Base-by-base conservation (phyloP, 2,113 vertebrate genomes). In the Arizona elegans region DNA sequence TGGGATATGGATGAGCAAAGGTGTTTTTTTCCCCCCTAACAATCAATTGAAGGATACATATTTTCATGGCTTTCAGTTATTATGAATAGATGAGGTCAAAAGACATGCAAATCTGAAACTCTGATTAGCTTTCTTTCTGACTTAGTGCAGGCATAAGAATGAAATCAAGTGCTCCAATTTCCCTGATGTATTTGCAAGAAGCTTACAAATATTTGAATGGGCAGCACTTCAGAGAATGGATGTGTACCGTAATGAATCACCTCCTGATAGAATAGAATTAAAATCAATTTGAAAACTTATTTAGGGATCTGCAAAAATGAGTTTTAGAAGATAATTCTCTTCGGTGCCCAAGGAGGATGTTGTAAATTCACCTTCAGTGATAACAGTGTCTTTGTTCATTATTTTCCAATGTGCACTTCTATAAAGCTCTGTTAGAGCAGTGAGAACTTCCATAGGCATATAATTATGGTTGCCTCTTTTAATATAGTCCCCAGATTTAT, bases 141-240 rank as follows among this genome's bases (percentile, higher is more conserved):
- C 90, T 93, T 91, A 86, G 38, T 90, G 15, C 29, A 86, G 21
- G 87, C 90, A 92, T 90, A 52, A 3, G 70, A 8, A 91, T 81
- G 58, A 43, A 33, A 43, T 2, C 0, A 0, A 52, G 55, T 43
- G 8, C 55, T 38, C 62, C 54, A 85, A 93, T 94, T 97, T 97
- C 65, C 94, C 93, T 89, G 93, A 21, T 52, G 75, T 93, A 94
- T 93, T 94, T 96, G 89, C 90, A 86, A 43, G 88, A 95, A 95
- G 93, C 91, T 92, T 96, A 94, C 86, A 95, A 96, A 95, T 96
- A 96, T 96, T 97, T 96, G 93, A 95, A 95, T 59, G 93, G 95
- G 92, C 70, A 75, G n/a, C 91, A 62, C 94, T 94, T 95, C 87
- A 47, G 59, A 92, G 50, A 58, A 56, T 53, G 0, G 65, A 55